phyloP scores from a whole-genome alignment of 2,888 invertebrate species.

The Phytoseiulus persimilis region DNA sequence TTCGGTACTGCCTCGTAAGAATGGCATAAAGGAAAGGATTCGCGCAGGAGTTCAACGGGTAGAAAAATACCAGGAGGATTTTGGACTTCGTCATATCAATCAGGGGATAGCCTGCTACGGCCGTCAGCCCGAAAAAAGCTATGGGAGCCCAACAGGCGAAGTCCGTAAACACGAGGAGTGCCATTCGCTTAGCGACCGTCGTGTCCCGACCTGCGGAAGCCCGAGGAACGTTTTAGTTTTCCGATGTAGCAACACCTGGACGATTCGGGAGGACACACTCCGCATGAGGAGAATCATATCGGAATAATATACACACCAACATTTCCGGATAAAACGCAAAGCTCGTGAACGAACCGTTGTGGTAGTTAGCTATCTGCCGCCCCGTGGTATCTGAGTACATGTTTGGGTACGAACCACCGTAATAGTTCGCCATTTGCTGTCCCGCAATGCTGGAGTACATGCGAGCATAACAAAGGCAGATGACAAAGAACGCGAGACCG shows the following conservation, averaged over 20 bases:
- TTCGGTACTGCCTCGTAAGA: slow-evolving; percentile 73
- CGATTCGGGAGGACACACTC: too few species aligned
- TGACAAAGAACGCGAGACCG: slow-evolving; percentile 70
- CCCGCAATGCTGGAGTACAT: slow-evolving; percentile 30
- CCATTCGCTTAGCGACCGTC: slow-evolving; percentile 79
- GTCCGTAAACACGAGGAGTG: slow-evolving; percentile 73
- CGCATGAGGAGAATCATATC: too few species aligned
- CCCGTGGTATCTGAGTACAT: neutral
- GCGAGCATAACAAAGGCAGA: slow-evolving; percentile 69
- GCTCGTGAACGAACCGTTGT: neutral
- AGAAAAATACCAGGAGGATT: slow-evolving; percentile 74
- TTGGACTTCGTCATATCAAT: slow-evolving; percentile 63
- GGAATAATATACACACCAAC: neutral
- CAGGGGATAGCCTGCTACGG: slow-evolving; percentile 70
- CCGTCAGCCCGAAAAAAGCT: slow-evolving; percentile 77
- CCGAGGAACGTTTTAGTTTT: neutral
- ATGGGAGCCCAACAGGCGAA: slow-evolving; percentile 64
- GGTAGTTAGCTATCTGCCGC: slow-evolving; percentile 26
- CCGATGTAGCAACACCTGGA: too few species aligned
- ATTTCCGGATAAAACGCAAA: neutral
- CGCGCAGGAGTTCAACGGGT: slow-evolving; percentile 81
- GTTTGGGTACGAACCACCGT: slow-evolving; percentile 50
- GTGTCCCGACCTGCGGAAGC: slow-evolving; percentile 56
- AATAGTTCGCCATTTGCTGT: slow-evolving; percentile 36
- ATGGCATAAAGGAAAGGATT: slow-evolving; percentile 88